phyloP scores from a whole-genome alignment of 2,113 vertebrate species.

The Epinephelus fuscoguttatus region DNA sequence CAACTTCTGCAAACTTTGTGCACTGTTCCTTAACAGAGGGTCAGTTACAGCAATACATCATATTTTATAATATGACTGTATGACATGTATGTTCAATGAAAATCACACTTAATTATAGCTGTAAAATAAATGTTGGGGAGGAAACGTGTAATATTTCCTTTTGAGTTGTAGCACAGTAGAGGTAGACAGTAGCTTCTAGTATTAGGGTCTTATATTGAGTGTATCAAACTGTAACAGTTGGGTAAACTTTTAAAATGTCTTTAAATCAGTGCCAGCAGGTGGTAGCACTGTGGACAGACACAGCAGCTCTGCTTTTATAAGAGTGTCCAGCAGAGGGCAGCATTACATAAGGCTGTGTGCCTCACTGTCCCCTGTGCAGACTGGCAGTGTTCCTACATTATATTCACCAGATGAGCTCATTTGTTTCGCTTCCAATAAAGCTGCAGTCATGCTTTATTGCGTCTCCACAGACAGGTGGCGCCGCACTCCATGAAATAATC shows the following conservation, averaged over 20 bases:
- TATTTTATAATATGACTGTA: no score
- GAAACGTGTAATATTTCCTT: background rate
- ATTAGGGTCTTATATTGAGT: no score
- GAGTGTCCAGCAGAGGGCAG: slow-evolving; percentile 67
- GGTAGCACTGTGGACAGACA: no score
- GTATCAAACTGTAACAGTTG: no score
- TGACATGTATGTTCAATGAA: no score
- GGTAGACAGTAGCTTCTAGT: background rate
- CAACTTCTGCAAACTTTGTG: no score
- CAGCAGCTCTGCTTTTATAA: background rate
- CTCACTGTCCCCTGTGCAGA: background rate
- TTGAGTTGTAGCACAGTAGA: background rate
- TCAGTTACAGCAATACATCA: no score
- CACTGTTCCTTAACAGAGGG: no score
- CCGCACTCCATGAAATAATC: background rate
- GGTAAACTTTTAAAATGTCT: no score
- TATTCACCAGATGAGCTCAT: background rate
- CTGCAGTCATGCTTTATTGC: background rate
- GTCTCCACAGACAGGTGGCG: slow-evolving; percentile 29
- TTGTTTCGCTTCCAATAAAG: slow-evolving; percentile 28
- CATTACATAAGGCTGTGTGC: slow-evolving; percentile 27
- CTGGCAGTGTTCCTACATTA: slow-evolving; percentile 4
- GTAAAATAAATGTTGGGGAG: no score
- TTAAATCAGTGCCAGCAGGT: no score
- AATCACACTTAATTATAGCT: no score